These are phyloP conservation scores for Aleiodes alternator DNA, from an alignment of 2,888 invertebrate species.

Conservation along the genomic window DNA sequence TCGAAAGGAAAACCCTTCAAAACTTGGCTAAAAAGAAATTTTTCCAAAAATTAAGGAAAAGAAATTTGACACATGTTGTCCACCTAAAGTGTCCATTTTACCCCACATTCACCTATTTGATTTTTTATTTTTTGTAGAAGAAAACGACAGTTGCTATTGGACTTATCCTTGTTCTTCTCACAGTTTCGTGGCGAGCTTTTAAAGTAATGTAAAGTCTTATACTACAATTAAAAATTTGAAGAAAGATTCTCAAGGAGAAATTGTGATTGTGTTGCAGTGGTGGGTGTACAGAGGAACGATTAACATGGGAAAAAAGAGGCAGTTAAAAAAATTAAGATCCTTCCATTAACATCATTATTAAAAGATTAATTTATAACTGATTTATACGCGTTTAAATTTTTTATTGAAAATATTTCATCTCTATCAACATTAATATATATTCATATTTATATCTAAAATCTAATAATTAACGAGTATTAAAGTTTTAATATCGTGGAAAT, in stretches of 20 bases:
- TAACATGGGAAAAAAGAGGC: conserved; percentile 12
- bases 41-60: too few species aligned
- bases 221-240: too few species aligned
- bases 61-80: too few species aligned
- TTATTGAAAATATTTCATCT: conserved; percentile 29
- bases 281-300: conserved; percentile 28
- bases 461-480: conserved; percentile 11
- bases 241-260: neutral
- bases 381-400: conserved; percentile 1
- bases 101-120: neutral
- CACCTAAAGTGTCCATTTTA: too few species aligned
- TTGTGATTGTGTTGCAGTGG: conserved; percentile 6
- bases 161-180: neutral
- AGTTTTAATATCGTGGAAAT: conserved; percentile 9
- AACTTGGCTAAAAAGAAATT: too few species aligned
- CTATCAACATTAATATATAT: conserved; percentile 14
- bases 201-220: conserved; percentile 9
- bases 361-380: neutral
- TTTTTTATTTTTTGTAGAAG: conserved; percentile 4
- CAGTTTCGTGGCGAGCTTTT: conserved; percentile 3
- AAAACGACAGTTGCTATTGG: neutral
- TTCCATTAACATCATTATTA: neutral
- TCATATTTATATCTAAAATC: neutral
- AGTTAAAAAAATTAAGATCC: neutral
- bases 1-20: too few species aligned